Base-by-base conservation (phyloP, 2,113 vertebrate species). In the Fulica atra region DNA sequence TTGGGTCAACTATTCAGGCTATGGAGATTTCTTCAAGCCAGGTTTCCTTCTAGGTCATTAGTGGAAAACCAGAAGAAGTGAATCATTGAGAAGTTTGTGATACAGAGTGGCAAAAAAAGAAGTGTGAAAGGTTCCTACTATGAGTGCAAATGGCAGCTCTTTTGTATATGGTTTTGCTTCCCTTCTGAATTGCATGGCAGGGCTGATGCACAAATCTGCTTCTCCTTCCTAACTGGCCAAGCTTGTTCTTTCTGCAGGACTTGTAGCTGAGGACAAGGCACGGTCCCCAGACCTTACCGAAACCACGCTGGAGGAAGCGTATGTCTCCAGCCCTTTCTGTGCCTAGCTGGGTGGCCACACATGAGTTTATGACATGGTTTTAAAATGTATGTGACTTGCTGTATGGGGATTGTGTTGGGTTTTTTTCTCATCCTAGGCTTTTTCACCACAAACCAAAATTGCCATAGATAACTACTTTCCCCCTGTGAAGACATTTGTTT, bases 401-500 rank as follows among this genome's bases (percentile, higher is more conserved):
- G 18, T 38, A 36, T 16, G 25, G 76, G 65, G 53, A 50, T 36
- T 40, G 44, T 46, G 44, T 46, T 46, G 44, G 44, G 17, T 68
- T 68, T 85, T 54, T 91, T 86, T 92, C 48, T 85, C 36, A 33
- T 60, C 51, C 11, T 33, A 48, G 21, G 42, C 16, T 63, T 88
- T 93, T 93, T 46, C 2, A 6, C 81, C 81, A 50, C 90, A 92
- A 96, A 64, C 92, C 93, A 76, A 92, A 92, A 84, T 95, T 81
- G 69, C 71, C 59, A 36, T 18, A 91, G 95, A 79, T 84, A 88
- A 63, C 44, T 78, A 7, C 77, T 68, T 92, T 78, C 46, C 64
- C n/a, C 61, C 54, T 24, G 40, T 72, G 86, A 95, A 96, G 81
- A 89, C 66, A 85, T 85, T 95, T 89, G 46, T 88, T 88, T 95